Evolutionary conservation across 2,113 vertebrate genomes (phyloP), one percentile per base, ranked within the genome.

Genomic region (Dascyllus trimaculatus): DNA sequence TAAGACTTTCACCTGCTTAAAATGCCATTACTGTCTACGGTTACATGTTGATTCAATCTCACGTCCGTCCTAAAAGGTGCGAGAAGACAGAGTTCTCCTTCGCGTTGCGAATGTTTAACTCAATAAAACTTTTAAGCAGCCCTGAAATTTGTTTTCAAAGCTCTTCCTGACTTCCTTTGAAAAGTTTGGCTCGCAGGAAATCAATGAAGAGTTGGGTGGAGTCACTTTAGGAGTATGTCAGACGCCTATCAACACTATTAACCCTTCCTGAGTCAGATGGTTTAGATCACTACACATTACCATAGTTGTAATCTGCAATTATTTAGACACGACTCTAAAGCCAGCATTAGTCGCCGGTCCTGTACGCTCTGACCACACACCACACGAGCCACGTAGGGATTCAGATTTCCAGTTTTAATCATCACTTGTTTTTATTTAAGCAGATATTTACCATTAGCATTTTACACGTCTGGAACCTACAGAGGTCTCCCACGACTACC

Each of bases 391-490:
- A 79, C 32, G 49, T 17, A 49, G 75, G 22, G 13, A 65, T 90
- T 85, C 71, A 79, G 64, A 91, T 86, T 87, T 88, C 93, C 93
- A 93, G 92, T 94, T 95, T 89, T 91, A 95, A 95, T 94, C 88
- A 93, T 94, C 91, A 95, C 87, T 91, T 94, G 87, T 92, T 93
- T 95, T 95, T 93, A 94, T 94, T 95, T 91, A 90, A 93, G 94
- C 93, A 93, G 89, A 94, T 89, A 93, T 93, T 92, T 93, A 91
- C 92, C 92, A 91, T 89, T 91, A 94, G 93, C 92, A 90, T 84
- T 92, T 89, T 91, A 93, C 91, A 93, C 84, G 81, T 92, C 89
- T 84, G 92, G 86, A 92, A 89, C 92, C 93, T 91, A 93, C 86
- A 86, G 85, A 78, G 75, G 81, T 93, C 91, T 93, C 93, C 91